Base-by-base conservation (phyloP, 2,797 vertebrate genomes). In the Toxotes lorentzi region DNA sequence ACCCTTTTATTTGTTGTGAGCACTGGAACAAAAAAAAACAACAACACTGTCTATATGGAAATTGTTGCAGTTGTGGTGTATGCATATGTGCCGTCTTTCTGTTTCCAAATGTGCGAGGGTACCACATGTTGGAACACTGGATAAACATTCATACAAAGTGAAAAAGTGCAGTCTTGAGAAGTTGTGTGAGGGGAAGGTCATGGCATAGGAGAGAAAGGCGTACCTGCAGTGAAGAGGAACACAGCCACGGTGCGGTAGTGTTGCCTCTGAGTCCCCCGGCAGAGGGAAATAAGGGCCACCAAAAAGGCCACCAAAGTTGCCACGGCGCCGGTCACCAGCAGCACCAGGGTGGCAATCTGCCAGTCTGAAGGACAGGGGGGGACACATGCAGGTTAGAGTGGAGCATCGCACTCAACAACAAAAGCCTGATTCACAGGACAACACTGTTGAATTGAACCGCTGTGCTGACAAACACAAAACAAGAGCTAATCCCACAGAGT, bases 221-320 rank as follows among this genome's bases (percentile, higher is more conserved):
- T 90, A 96, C 96, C 96, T 94, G 96, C 94, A 64, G 93, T 93
- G 85, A 96, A 94, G 77, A 96, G 95, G 76, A 96, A 91, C 19
- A 96, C 86, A 0, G 96, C 94, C 62, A 96, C 92, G 0, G 92
- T 92, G 66, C 94, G 93, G 86, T 96, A 96, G 85, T 94, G 94
- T 27, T 82, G 90, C 64, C 92, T 94, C 77, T 95, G 94, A 0
- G 93, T 95, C 17, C 95, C 95, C 56, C 89, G 87, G 91, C 96
- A 96, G 41, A 96, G 89, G 16, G 95, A 96, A 59, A 96, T 91
- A 69, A 96, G 85, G 17, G 95, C 94, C 66, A 95, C 88, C 59
- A 96, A 73, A 67, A 96, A 96, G 6, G 95, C 94, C 90, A 96
- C 79, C 79, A 96, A 88, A 0, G 95, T 95, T 2, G 93, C 85